Percentiles rank a stretch among this genome's conserved stretches.
These are phyloP conservation scores for Daubentonia madagascariensis DNA, from an alignment of 2,113 vertebrate species.

Conservation along the genomic window DNA sequence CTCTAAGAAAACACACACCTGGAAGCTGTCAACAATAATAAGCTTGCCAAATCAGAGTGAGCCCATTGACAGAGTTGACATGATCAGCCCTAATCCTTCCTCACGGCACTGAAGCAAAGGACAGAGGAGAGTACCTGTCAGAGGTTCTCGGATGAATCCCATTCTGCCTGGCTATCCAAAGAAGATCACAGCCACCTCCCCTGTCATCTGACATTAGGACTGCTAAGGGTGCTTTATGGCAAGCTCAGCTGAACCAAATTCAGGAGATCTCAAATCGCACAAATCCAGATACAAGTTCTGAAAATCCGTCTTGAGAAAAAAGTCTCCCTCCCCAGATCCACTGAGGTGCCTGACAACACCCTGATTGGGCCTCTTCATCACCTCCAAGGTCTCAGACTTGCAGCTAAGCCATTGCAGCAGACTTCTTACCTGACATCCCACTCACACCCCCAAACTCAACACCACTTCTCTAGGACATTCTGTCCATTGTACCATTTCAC, in stretches of 20 bases:
- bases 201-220: background rate
- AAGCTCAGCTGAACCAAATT: background rate
- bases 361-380: background rate
- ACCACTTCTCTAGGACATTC: background rate
- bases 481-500: background rate
- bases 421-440: background rate
- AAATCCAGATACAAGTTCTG: background rate
- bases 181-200: background rate
- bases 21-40: constrained; percentile 47
- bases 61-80: constrained; percentile 32
- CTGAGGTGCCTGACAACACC: background rate
- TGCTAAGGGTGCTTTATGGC: background rate
- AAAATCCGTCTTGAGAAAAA: background rate
- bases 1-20: constrained; percentile 56
- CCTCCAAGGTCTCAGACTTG: background rate
- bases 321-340: background rate
- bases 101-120: constrained; percentile 19
- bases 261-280: background rate
- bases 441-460: background rate
- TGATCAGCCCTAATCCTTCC: constrained; percentile 52
- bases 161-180: background rate
- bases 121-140: background rate
- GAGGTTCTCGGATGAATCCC: background rate
- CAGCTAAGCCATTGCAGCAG: background rate
- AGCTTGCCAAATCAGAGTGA: constrained; percentile 43